These are phyloP conservation scores for Tachypleus tridentatus DNA, from an alignment of 1,140 invertebrate species.

Conservation along the genomic window DNA sequence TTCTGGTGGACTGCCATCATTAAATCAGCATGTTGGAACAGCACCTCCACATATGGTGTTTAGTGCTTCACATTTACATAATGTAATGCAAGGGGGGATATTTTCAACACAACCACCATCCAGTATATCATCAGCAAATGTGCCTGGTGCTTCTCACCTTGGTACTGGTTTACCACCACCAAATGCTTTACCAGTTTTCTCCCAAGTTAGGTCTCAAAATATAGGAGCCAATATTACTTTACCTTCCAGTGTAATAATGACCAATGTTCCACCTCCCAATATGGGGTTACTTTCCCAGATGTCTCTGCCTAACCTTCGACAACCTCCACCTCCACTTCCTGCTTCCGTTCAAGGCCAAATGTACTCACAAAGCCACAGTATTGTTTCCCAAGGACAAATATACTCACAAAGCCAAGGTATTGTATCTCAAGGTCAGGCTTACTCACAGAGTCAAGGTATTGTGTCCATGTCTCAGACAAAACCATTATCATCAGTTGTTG, in stretches of 20 bases:
- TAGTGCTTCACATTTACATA: too few relatives aligned
- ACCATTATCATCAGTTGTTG: neutral
- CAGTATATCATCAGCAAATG: neutral
- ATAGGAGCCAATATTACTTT: conserved; percentile 7
- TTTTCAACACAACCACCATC: too few relatives aligned
- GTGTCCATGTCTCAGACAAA: too few relatives aligned
- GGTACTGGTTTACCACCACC: conserved; percentile 9
- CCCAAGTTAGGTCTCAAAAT: conserved; percentile 11
- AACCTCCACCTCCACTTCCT: conserved; percentile 10
- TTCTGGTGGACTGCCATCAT: too few relatives aligned
- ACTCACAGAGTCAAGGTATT: too few relatives aligned
- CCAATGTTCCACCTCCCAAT: conserved; percentile 8
- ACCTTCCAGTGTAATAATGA: conserved; percentile 10
- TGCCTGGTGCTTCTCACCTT: conserved; percentile 4
- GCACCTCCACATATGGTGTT: too few relatives aligned
- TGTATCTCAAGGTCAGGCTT: too few relatives aligned
- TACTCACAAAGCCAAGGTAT: too few relatives aligned
- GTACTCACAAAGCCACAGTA: too few relatives aligned
- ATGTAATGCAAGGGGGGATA: too few relatives aligned
- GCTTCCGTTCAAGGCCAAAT: neutral
- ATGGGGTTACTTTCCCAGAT: conserved; percentile 5
- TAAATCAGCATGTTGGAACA: too few relatives aligned
- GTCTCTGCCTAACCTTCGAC: conserved; percentile 9
- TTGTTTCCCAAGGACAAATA: too few relatives aligned
- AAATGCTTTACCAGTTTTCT: conserved; percentile 8